phyloP scores from a whole-genome alignment of 2,797 vertebrate genomes.

The Malurus leucopterus region DNA sequence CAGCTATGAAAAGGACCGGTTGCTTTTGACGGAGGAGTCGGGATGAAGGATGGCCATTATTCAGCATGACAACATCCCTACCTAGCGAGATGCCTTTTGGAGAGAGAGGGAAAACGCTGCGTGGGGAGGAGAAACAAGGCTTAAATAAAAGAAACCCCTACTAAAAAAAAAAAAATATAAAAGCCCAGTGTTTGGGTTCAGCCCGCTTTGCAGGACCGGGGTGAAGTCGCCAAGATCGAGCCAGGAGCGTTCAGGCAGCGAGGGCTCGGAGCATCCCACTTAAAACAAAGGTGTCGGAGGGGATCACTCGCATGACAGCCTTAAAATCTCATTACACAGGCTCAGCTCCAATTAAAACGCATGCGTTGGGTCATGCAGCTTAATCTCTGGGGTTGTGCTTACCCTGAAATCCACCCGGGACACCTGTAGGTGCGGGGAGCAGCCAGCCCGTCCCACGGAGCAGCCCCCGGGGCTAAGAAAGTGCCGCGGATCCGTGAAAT shows the following conservation, averaged over 20 bases:
- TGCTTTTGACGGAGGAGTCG: neutral
- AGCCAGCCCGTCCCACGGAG: conserved; percentile 24
- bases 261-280: neutral
- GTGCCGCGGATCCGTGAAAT: neutral
- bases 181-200: neutral
- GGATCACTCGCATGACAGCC: neutral
- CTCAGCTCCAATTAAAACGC: neutral
- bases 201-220: neutral
- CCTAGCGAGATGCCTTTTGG: neutral
- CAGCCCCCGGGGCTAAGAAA: conserved; percentile 2
- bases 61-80: neutral
- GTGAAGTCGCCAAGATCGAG: rapidly evolving
- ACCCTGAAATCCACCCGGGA: conserved; percentile 29
- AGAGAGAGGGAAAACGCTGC: neutral
- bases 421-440: conserved; percentile 12
- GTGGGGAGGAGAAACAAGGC: neutral
- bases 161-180: neutral
- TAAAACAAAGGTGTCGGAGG: conserved; percentile 29
- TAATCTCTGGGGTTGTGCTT: conserved; percentile 13
- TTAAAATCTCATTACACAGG: neutral
- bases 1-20: neutral
- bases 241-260: rapidly evolving
- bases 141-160: neutral
- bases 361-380: conserved; percentile 15
- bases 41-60: neutral